Percentiles rank a stretch among this genome's conserved stretches.
phyloP scores from a whole-genome alignment of 2,113 vertebrate species.

The Scomber japonicus region DNA sequence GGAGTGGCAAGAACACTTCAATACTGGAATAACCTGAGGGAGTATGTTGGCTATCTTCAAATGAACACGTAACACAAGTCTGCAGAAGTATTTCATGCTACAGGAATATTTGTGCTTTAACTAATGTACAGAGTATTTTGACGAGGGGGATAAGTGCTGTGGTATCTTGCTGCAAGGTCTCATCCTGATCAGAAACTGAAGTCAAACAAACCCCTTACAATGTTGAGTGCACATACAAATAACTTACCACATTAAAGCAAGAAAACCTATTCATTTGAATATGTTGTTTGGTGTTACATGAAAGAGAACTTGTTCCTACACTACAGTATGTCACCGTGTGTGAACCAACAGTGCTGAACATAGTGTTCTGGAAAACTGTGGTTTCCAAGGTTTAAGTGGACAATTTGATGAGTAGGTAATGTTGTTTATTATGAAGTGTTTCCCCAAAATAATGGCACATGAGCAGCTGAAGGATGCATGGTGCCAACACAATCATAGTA shows the following conservation, averaged over 20 bases:
- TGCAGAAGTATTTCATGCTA: too few species aligned
- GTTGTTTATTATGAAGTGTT: constrained; percentile 21
- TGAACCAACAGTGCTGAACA: constrained; percentile 1
- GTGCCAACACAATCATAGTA: constrained; percentile 14
- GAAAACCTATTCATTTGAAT: not conserved
- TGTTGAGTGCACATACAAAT: not conserved
- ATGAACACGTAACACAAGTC: not conserved
- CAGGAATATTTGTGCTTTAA: not conserved
- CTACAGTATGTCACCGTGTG: not conserved
- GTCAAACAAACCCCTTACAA: not conserved
- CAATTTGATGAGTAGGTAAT: constrained; percentile 6
- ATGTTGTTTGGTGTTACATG: not conserved
- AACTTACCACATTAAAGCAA: not conserved
- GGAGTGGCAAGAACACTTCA: not conserved
- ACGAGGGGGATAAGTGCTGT: too few species aligned
- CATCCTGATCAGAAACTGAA: not conserved
- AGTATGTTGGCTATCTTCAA: not conserved
- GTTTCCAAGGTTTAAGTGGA: constrained; percentile 5
- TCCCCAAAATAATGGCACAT: not conserved
- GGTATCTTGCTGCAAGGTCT: not conserved
- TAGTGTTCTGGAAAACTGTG: not conserved
- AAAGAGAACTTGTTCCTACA: not conserved
- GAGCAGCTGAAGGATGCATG: constrained; percentile 1
- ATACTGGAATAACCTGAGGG: not conserved
- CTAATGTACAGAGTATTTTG: too few species aligned